Percentiles rank a stretch among this genome's conserved stretches.
Conservation (phyloP, 2,888 invertebrate genomes). For the Argyresthia goedartella region DNA sequence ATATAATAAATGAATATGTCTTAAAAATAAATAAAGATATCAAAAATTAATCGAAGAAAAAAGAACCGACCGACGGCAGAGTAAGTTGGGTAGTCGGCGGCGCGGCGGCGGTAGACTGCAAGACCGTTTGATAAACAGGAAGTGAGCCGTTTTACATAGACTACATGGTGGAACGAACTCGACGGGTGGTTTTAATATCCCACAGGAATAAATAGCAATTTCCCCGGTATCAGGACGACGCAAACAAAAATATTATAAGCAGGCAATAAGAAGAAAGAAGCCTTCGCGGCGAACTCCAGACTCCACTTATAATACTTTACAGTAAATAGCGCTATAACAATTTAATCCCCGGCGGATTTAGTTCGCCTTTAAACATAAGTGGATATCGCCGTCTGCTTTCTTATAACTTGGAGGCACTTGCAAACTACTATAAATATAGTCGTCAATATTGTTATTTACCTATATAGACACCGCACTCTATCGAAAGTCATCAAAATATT, state of each 20-base stretch:
- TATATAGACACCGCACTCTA: too few relatives aligned
- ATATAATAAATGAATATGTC: neutral
- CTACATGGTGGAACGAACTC: conserved; percentile 33
- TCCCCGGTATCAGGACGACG: conserved; percentile 41
- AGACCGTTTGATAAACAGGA: conserved; percentile 44
- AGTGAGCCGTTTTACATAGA: conserved; percentile 26
- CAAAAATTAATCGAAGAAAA: neutral
- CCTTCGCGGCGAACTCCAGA: conserved; percentile 27
- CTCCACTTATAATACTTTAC: conserved; percentile 33
- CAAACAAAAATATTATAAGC: conserved; percentile 51
- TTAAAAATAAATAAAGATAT: neutral
- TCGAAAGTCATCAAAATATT: conserved; percentile 57
- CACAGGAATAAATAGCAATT: conserved; percentile 57
- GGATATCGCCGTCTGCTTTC: conserved; percentile 20
- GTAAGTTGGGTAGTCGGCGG: too few relatives aligned
- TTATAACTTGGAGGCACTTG: conserved; percentile 7
- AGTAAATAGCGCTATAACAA: conserved; percentile 32
- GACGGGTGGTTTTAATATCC: conserved; percentile 48
- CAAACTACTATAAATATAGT: neutral
- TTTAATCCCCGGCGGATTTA: conserved; percentile 25
- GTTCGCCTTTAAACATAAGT: conserved; percentile 20
- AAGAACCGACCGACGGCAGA: neutral
- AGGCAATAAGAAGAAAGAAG: conserved; percentile 38
- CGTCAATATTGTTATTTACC: conserved; percentile 19
- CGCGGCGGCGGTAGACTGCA: neutral